These are phyloP conservation scores for Arothron firmamentum DNA, from an alignment of 2,113 vertebrate species.

Conservation along the genomic window DNA sequence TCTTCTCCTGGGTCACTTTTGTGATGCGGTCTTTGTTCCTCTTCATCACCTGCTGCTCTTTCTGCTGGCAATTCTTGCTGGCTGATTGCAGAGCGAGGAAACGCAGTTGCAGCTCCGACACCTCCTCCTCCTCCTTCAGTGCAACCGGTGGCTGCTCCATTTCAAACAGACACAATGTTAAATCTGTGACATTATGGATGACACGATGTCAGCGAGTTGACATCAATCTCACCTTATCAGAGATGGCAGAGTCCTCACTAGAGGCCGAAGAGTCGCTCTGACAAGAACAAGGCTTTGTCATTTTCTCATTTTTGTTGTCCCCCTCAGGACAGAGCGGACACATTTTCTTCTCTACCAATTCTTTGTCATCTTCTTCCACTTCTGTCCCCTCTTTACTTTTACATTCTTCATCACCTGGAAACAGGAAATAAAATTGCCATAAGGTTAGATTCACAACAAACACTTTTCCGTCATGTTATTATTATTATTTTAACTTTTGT, in stretches of 20 bases:
- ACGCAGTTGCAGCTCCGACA: conserved; percentile 94
- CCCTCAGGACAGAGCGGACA: conserved; percentile 18
- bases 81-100: conserved; percentile 96
- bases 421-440: conserved; percentile 1
- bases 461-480: neutral
- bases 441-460: neutral
- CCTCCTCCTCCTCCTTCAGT: conserved; percentile 84
- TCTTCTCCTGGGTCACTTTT: conserved; percentile 72
- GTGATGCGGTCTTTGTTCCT: conserved; percentile 90
- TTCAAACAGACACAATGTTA: neutral
- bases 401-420: conserved; percentile 12
- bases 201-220: neutral
- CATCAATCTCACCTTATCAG: conserved; percentile 60
- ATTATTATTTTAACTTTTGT: neutral
- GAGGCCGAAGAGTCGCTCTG: conserved; percentile 48
- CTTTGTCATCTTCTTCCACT: neutral
- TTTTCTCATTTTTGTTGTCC: conserved; percentile 15
- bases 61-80: conserved; percentile 98
- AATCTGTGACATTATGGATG: neutral
- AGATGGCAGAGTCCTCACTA: conserved; percentile 52
- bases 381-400: neutral
- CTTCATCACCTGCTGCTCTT: conserved; percentile 95
- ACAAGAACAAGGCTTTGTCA: conserved; percentile 4
- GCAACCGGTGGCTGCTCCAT: conserved; percentile 2
- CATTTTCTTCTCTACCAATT: neutral